Evolutionary conservation across 2,888 invertebrate species (phyloP).

Genomic region (Exocentrus adspersus): DNA sequence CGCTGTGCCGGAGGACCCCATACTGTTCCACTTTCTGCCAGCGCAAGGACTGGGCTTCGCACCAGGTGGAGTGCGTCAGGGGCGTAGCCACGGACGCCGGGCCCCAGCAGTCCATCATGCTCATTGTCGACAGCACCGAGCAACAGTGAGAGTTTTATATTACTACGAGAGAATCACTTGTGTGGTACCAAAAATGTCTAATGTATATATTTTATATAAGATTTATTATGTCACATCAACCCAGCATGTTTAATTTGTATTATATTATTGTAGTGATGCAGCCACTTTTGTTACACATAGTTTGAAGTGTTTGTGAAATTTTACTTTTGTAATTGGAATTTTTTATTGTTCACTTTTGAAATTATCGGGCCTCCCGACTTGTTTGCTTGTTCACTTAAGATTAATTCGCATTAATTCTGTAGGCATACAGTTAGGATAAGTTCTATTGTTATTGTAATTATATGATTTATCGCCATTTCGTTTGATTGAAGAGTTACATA

Average conservation of each 20-base stretch:
- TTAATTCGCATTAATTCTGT: not conserved
- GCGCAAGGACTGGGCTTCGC: conserved; percentile 88
- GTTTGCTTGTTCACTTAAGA: not conserved
- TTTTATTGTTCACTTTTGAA: too few species aligned
- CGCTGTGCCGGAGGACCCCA: conserved; percentile 84
- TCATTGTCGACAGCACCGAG: conserved; percentile 82
- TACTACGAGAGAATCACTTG: conserved; percentile 9
- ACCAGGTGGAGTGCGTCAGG: conserved; percentile 85
- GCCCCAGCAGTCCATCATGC: conserved; percentile 81
- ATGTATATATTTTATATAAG: conserved; percentile 33
- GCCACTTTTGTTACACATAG: not conserved
- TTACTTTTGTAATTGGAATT: too few species aligned
- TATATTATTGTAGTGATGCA: not conserved
- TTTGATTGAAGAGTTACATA: not conserved
- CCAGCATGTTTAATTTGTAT: conserved; percentile 6
- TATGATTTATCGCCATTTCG: not conserved
- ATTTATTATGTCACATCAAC: conserved; percentile 21
- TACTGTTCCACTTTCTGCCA: conserved; percentile 93
- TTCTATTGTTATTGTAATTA: not conserved
- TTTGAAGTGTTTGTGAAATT: not conserved
- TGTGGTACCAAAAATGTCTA: conserved; percentile 31
- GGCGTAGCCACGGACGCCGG: conserved; percentile 70
- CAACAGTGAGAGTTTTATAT: conserved; percentile 62
- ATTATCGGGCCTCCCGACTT: too few species aligned
- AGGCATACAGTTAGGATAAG: not conserved